Evolutionary conservation across 35 echinoderm and acorn worm species (phyloP).

Genomic region (Hemicentrotus pulcherrimus): DNA sequence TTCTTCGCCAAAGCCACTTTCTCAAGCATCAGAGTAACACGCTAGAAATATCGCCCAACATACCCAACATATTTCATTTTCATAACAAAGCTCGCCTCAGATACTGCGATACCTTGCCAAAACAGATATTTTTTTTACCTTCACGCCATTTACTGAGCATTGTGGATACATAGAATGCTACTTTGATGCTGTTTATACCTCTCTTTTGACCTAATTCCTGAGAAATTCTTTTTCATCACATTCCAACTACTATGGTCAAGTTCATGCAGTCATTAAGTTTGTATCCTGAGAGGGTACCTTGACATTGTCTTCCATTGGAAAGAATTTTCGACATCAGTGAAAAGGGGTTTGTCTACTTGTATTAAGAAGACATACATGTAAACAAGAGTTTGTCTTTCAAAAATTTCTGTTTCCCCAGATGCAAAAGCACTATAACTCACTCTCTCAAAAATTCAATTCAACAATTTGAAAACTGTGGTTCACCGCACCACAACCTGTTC

Average conservation of each 20-base stretch:
- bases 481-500: too few relatives aligned
- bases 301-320: too few relatives aligned
- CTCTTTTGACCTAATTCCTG: background rate
- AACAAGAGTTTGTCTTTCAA: too few relatives aligned
- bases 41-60: background rate
- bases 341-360: too few relatives aligned
- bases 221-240: background rate
- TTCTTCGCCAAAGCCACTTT: background rate
- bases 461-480: too few relatives aligned
- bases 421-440: too few relatives aligned
- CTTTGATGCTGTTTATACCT: background rate
- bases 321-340: too few relatives aligned
- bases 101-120: background rate
- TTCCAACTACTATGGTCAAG: background rate
- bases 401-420: too few relatives aligned
- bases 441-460: too few relatives aligned
- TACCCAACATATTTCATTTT: background rate
- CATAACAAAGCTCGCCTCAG: background rate
- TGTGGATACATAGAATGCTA: background rate
- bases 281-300: background rate
- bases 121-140: background rate
- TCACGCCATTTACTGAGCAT: background rate
- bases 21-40: background rate
- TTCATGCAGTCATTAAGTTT: background rate
- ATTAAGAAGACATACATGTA: too few relatives aligned